Conservation (phyloP, 1,140 invertebrate species). For the Onthophagus taurus region DNA sequence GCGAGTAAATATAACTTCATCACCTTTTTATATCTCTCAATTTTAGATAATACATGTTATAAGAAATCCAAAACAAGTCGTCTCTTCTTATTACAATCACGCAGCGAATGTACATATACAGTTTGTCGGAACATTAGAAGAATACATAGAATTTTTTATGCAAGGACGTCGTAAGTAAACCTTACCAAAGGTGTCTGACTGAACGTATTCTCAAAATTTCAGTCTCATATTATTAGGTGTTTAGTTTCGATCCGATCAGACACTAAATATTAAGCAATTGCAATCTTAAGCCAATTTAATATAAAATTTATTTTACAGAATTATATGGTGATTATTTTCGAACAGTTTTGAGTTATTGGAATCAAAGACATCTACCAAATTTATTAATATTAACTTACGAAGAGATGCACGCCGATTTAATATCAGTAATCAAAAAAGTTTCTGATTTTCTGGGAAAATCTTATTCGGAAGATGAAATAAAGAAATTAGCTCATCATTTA, state of each 20-base stretch:
- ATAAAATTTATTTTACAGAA: neutral
- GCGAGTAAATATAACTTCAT: no score
- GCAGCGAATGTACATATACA: conserved; percentile 60
- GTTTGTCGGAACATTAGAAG: conserved; percentile 56
- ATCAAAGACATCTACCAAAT: conserved; percentile 60
- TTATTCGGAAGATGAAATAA: conserved; percentile 53
- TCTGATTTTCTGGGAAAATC: conserved; percentile 63
- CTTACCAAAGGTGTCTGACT: no score
- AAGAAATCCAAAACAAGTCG: conserved; percentile 88
- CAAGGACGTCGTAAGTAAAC: conserved; percentile 42
- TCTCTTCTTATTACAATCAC: conserved; percentile 88
- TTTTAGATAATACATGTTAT: conserved; percentile 81
- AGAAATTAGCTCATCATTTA: conserved; percentile 60
- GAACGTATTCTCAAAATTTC: no score
- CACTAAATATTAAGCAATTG: no score
- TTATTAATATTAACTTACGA: conserved; percentile 77
- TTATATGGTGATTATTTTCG: neutral
- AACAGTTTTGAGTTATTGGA: conserved; percentile 58
- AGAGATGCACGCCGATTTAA: conserved; percentile 69
- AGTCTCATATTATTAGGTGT: no score
- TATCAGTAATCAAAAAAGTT: conserved; percentile 52
- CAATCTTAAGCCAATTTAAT: no score
- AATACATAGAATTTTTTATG: conserved; percentile 72
- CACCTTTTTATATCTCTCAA: no score
- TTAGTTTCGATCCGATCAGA: no score